These are phyloP conservation scores for Neosilurus mollespiculum DNA, from an alignment of 2,797 vertebrate genomes.

Conservation along the genomic window DNA sequence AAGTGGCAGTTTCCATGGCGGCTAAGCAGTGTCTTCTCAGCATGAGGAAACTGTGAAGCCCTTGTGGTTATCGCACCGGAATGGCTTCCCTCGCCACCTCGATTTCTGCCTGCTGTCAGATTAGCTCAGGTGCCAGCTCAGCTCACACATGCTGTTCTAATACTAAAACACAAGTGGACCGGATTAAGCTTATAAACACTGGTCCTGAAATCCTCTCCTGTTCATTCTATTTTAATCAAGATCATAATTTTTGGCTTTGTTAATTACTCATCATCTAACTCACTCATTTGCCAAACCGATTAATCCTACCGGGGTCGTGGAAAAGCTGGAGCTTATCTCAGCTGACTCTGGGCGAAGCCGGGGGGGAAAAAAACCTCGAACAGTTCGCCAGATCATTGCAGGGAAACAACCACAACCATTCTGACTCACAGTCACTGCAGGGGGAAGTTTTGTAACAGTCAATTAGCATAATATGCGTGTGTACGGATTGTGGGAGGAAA, in stretches of 20 bases:
- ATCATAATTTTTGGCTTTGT: background rate
- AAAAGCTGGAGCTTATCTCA: too few relatives aligned
- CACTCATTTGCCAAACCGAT: too few relatives aligned
- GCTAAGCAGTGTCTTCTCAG: slow-evolving; percentile 57
- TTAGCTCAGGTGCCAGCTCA: slow-evolving; percentile 48
- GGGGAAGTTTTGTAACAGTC: too few relatives aligned
- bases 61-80: slow-evolving; percentile 72
- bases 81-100: slow-evolving; percentile 63
- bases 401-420: too few relatives aligned
- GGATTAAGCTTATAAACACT: background rate
- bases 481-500: too few relatives aligned
- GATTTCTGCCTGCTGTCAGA: slow-evolving; percentile 70
- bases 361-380: too few relatives aligned
- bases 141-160: slow-evolving; percentile 1
- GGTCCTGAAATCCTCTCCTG: background rate
- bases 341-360: too few relatives aligned
- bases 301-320: too few relatives aligned
- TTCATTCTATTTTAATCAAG: background rate
- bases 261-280: background rate
- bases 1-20: slow-evolving; percentile 59
- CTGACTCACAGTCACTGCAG: too few relatives aligned
- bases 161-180: slow-evolving; percentile 10
- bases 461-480: too few relatives aligned
- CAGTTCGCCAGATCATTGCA: too few relatives aligned
- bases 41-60: slow-evolving; percentile 60